Conservation (phyloP, 2,888 invertebrate genomes). For the Heliconius aoede region DNA sequence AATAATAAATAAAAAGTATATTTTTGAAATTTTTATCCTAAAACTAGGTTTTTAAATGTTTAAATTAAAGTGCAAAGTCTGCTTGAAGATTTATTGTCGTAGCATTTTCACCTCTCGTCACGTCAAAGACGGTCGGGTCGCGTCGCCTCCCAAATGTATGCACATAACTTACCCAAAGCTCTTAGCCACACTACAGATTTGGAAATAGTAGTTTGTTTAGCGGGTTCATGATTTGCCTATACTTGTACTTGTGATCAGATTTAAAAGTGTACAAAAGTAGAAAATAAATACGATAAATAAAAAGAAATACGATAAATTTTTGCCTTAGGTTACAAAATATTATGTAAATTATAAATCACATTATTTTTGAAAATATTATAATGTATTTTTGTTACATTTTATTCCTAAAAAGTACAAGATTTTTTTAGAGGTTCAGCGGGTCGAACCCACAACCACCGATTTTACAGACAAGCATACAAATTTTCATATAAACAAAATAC, state of each 20-base stretch:
- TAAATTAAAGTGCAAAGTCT: constrained; percentile 15
- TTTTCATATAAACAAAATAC: constrained; percentile 23
- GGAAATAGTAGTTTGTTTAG: constrained; percentile 8
- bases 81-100: constrained; percentile 16
- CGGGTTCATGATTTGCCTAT: background rate
- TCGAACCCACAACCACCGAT: background rate
- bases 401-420: no score
- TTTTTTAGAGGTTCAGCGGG: no score
- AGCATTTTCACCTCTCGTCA: constrained; percentile 35
- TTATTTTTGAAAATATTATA: no score
- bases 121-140: constrained; percentile 38
- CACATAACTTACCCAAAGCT: constrained; percentile 40
- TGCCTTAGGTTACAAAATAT: no score
- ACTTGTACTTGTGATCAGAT: no score
- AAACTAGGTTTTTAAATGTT: constrained; percentile 14
- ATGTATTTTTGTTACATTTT: no score
- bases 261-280: no score
- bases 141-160: constrained; percentile 38
- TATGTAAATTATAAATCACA: no score
- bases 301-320: no score
- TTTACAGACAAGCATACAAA: background rate
- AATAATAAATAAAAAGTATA: no score
- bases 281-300: no score
- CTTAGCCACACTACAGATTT: constrained; percentile 36
- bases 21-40: background rate